A percentile compares a stretch with the other conserved stretches of the same genome.
Conservation (phyloP, 2,113 vertebrate genomes). For the Cyprinodon variegatus region DNA sequence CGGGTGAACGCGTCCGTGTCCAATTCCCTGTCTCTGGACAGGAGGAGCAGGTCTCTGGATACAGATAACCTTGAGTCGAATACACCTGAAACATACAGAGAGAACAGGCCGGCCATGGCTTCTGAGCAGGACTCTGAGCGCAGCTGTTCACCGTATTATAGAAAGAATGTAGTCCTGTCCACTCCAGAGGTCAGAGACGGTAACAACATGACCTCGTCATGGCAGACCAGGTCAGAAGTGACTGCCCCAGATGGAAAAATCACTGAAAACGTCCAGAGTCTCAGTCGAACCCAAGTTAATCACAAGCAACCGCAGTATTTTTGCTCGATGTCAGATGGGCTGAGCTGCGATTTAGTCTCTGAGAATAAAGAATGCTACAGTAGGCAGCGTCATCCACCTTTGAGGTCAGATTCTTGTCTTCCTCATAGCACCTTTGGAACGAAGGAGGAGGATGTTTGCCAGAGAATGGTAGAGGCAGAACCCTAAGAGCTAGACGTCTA, state of each 20-base stretch:
- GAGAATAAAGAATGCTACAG: slow-evolving; percentile 53
- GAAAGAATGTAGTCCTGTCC: slow-evolving; percentile 64
- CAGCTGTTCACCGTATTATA: slow-evolving; percentile 59
- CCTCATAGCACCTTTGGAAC: slow-evolving; percentile 63
- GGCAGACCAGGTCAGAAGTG: slow-evolving; percentile 66
- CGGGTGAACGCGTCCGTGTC: slow-evolving; percentile 81
- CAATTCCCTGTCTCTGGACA: slow-evolving; percentile 83
- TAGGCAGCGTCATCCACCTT: slow-evolving; percentile 76
- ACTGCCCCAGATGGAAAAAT: slow-evolving; percentile 52
- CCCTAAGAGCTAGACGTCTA: slow-evolving; percentile 58
- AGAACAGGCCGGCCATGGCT: slow-evolving; percentile 46
- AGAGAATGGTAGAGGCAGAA: slow-evolving; percentile 65
- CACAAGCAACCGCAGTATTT: slow-evolving; percentile 43
- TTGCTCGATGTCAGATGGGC: slow-evolving; percentile 40
- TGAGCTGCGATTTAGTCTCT: slow-evolving; percentile 50
- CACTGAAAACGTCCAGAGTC: slow-evolving; percentile 39
- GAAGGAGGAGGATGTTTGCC: slow-evolving; percentile 55
- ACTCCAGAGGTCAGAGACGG: slow-evolving; percentile 53
- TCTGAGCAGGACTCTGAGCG: slow-evolving; percentile 61
- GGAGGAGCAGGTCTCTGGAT: slow-evolving; percentile 92
- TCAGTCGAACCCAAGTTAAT: slow-evolving; percentile 48
- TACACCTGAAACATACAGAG: slow-evolving; percentile 72
- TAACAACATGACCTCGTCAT: slow-evolving; percentile 56
- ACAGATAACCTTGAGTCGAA: slow-evolving; percentile 88
- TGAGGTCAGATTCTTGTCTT: slow-evolving; percentile 70